Base-by-base conservation (phyloP, 2,797 vertebrate species). In the Triplophysa bombifrons region DNA sequence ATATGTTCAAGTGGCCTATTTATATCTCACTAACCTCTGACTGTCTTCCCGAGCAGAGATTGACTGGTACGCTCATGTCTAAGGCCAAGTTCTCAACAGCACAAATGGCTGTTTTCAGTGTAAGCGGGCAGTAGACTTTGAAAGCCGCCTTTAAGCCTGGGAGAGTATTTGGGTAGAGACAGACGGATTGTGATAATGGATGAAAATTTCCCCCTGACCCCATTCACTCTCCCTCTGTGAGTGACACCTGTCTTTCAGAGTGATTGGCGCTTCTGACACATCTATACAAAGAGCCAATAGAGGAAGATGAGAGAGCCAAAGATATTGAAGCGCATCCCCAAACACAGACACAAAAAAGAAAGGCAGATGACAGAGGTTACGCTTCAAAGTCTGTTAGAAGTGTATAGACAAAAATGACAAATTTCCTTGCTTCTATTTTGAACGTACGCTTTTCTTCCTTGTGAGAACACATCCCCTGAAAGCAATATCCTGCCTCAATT, bases 231-330 rank as follows among this genome's bases (percentile, higher is more conserved):
- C 56, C 50, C 56, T 87, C 80, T 84, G 51, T 87, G 88, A 91
- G 85, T 85, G 92, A 91, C 90, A 92, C 81, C 88, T 90, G 90
- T 89, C 93, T 92, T 75, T 93, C 89, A 92, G 13, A 53, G 65
- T 50, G 84, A 87, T 83, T 74, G 82, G 81, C 83, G n/a, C 82
- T 60, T 41, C 82, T 76, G 86, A 88, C 88, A 83, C 85, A 80
- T 87, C 80, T 87, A 84, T 86, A 90, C 83, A 84, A 74, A 55
- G 51, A 72, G 55, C 65, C 17, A 48, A 84, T 58, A 63, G 73
- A 30, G 17, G 50, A 22, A 74, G 60, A 74, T 61, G 74, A 72
- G 44, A 77, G 63, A 69, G 85, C 34, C 56, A 75, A 76, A 78
- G 73, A 81, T 73, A 64, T 71, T 34, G 56, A 70, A 64, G 53